Percentiles rank a stretch among this genome's conserved stretches.
These are phyloP conservation scores for Platyrinchus mystaceus DNA, from an alignment of 2,797 vertebrate species.

Conservation along the genomic window DNA sequence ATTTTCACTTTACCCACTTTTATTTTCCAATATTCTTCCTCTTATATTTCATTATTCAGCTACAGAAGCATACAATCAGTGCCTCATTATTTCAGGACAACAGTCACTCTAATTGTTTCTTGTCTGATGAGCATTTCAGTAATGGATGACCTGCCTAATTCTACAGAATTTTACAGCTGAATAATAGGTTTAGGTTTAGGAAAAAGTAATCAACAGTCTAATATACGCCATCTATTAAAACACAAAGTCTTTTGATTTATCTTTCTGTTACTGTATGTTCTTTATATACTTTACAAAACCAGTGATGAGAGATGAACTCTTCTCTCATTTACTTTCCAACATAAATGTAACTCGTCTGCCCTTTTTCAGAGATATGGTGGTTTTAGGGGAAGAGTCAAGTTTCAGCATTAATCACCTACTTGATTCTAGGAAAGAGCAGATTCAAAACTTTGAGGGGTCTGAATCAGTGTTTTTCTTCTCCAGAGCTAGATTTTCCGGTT, in stretches of 20 bases:
- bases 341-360: background rate
- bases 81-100: slow-evolving; percentile 44
- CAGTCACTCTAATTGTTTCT: slow-evolving; percentile 44
- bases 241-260: background rate
- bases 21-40: background rate
- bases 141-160: slow-evolving; percentile 33
- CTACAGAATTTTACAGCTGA: background rate
- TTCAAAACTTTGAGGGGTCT: background rate
- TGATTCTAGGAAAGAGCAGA: background rate
- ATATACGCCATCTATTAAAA: background rate
- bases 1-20: background rate
- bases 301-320: background rate
- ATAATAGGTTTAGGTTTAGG: background rate
- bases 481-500: background rate
- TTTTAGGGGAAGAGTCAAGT: background rate
- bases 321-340: background rate
- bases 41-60: background rate
- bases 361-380: background rate
- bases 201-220: background rate
- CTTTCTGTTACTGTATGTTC: background rate
- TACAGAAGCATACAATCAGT: background rate
- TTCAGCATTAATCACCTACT: background rate
- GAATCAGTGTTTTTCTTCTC: background rate
- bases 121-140: background rate
- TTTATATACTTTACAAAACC: background rate